A percentile compares a stretch with the other conserved stretches of the same genome.
Evolutionary conservation across 2,797 vertebrate genomes (phyloP).

Genomic region (Rhynchotus rufescens): DNA sequence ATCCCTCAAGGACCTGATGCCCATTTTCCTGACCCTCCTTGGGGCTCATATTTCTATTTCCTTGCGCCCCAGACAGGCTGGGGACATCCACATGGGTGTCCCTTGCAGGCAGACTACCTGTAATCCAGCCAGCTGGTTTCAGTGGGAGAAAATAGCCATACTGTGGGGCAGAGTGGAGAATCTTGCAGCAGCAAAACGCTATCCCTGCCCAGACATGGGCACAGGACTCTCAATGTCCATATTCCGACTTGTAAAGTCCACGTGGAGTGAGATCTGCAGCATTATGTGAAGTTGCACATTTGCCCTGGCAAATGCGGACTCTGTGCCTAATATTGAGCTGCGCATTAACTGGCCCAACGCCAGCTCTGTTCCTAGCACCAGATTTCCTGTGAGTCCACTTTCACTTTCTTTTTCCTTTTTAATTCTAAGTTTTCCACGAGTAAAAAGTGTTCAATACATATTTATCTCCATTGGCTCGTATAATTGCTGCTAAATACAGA

Average conservation of each 20-base stretch:
- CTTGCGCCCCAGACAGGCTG: not conserved
- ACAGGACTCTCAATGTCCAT: not conserved
- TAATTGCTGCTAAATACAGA: not conserved
- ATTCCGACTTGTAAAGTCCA: not conserved
- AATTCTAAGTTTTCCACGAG: not conserved
- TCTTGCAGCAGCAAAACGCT: not conserved
- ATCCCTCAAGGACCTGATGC: not conserved
- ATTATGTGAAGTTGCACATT: rapidly evolving
- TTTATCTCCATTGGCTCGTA: not conserved
- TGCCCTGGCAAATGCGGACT: not conserved
- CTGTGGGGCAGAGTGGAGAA: rapidly evolving
- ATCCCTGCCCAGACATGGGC: not conserved
- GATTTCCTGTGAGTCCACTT: not conserved
- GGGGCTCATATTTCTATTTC: not conserved
- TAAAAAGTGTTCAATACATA: not conserved
- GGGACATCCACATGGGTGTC: not conserved
- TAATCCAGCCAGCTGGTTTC: not conserved
- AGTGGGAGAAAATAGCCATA: not conserved
- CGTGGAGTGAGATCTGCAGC: not conserved
- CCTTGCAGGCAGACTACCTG: not conserved
- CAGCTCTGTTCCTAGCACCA: not conserved
- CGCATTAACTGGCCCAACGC: not conserved
- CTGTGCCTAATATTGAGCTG: not conserved
- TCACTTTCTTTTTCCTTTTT: not conserved
- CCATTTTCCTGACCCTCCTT: not conserved